phyloP scores from a whole-genome alignment of 2,888 invertebrate species.

The Conus canariensis region DNA sequence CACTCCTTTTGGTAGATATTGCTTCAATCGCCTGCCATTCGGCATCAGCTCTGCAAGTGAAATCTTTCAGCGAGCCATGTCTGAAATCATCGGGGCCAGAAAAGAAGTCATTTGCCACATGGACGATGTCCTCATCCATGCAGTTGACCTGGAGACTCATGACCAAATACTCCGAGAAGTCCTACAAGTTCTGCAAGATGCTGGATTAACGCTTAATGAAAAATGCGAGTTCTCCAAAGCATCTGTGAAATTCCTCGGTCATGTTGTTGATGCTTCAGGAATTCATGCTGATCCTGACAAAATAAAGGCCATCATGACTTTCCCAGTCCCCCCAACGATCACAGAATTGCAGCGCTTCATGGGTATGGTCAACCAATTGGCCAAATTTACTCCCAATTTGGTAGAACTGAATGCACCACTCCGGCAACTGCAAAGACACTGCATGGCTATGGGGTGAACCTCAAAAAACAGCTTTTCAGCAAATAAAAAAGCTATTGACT shows the following conservation, averaged over 20 bases:
- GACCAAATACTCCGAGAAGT: conserved; percentile 45
- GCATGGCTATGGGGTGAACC: background rate
- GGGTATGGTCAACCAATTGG: background rate
- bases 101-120: conserved; percentile 51
- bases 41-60: conserved; percentile 37
- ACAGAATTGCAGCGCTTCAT: conserved; percentile 16
- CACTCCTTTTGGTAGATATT: background rate
- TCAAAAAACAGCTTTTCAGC: background rate
- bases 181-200: conserved; percentile 36
- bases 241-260: conserved; percentile 12
- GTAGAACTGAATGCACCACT: background rate
- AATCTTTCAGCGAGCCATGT: conserved; percentile 48
- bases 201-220: conserved; percentile 53
- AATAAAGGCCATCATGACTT: background rate
- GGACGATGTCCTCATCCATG: conserved; percentile 50
- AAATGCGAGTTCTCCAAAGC: conserved; percentile 33
- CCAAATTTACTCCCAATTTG: background rate
- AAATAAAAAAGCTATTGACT: background rate
- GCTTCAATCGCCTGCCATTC: background rate
- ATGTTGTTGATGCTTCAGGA: background rate
- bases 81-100: conserved; percentile 40
- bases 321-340: background rate
- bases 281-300: background rate
- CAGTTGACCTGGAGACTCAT: conserved; percentile 41
- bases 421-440: background rate